Evolutionary conservation across 2,113 vertebrate genomes (phyloP), one percentile per base, ranked within the genome.

Genomic region (Tragelaphus strepsiceros): DNA sequence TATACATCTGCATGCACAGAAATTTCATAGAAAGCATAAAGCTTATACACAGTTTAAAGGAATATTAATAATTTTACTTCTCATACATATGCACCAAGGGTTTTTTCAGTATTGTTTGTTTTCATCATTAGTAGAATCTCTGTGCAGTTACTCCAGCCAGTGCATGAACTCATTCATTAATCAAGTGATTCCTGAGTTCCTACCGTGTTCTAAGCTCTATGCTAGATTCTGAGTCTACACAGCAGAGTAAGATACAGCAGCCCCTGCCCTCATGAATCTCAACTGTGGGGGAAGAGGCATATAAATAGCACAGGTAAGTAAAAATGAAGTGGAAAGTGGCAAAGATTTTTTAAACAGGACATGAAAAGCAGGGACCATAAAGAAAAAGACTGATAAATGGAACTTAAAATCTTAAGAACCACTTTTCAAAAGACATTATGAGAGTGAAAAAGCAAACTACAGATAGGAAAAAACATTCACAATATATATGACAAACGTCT

Each of bases 351-450:
- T 21, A 64, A 91, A 86, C 35, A 90, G 43, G 17, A 77, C 22
- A 53, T 58, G 78, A 71, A 83, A 89, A 78, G 28, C 39, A 32
- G 10, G 39, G 67, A 49, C 30, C 35, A 24, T 92, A 61, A 96
- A 85, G 43, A 12, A 53, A 83, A 62, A 81, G 53, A 96, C 5
- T 17, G 16, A 59, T 92, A 82, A 82, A 61, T 87, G 21, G 24
- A 84, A 83, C 35, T 91, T 87, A 80, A 95, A 96, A 84, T 56
- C n/a, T 71, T 39, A 91, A 84, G 54, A 91, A 46, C 58, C 83
- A 67, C 24, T 83, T n/a, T 82, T 90, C 21, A 32, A 87, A 91
- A 92, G n/a, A 88, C 28, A 84, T 88, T 85, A 56, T 88, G 21
- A 88, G 61, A 86, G 32, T 74, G 49, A 90, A 83, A 81, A 88